Evolutionary conservation across 2,888 invertebrate species (phyloP), one percentile per base, ranked within the genome.

Genomic region (Heliconius ethilla): DNA sequence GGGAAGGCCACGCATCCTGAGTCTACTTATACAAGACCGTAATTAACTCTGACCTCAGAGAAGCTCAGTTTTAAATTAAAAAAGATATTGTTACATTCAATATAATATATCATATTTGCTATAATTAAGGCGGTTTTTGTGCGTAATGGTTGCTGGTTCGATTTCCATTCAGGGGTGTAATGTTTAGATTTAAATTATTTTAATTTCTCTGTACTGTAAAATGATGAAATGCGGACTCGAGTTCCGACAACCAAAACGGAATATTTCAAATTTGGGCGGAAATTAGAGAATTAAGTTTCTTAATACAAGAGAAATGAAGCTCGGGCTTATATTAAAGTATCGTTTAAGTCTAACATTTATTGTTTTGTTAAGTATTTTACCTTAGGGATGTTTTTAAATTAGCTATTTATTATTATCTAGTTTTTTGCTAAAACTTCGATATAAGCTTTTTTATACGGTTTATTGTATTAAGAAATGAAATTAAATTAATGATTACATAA

Each of bases 1-100:
- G 51, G 33, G 51, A 67, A 67, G 67, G 66, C 55, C 66, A 33
- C 27, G 75, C 55, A 66, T 75, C n/a, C 29, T 33, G 11, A 67
- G 55, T 33, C 29, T 51, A 51, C 51, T 29, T 67, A 74, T 75
- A 75, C 66, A 59, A 13, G 66, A 37, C 75, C 75, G 75, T 55
- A 75, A 75, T 75, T 67, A 75, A 67, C 66, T 67, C 55, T n/a
- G 6, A 59, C 29, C 40, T 69, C 59, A 40, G 27, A 27, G 29
- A 37, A 59, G 66, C 18, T 33, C 29, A 22, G n/a, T 72, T 70
- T 70, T 33, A 72, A 59, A 59, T 72, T 33, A 72, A 29, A 59
- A 55, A 55, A 55, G 33, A 59, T 55, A 59, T 70, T 55, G 70
- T 11, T 72, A 72, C 29, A 6, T 33, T 55, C 33, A 33, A n/a